phyloP scores from a whole-genome alignment of 2,797 vertebrate species.

The Bufotes viridis region DNA sequence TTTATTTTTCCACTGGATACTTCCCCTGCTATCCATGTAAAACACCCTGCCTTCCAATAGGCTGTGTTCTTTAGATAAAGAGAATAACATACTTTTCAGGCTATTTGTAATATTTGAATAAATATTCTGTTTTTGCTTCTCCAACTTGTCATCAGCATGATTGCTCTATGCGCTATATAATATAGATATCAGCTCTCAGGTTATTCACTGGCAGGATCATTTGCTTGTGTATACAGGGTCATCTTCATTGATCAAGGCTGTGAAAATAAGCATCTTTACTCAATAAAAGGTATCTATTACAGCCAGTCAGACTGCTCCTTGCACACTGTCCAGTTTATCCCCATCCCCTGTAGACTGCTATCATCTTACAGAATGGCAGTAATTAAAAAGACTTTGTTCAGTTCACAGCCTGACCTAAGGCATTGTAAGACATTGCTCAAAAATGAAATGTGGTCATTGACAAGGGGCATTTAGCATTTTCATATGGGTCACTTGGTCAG shows the following conservation, averaged over 20 bases:
- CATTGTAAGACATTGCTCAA: slow-evolving; percentile 57
- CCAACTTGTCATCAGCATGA: not conserved
- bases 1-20: not conserved
- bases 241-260: slow-evolving; percentile 29
- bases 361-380: slow-evolving; percentile 61
- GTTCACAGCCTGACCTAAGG: slow-evolving; percentile 68
- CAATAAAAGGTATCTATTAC: slow-evolving; percentile 38
- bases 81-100: no score
- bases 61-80: not conserved
- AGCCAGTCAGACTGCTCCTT: not conserved
- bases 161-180: not conserved
- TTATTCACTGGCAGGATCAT: not conserved
- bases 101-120: no score
- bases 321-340: slow-evolving; percentile 33
- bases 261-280: slow-evolving; percentile 36
- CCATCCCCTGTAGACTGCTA: slow-evolving; percentile 43
- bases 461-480: slow-evolving; percentile 57
- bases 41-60: not conserved
- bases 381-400: slow-evolving; percentile 80
- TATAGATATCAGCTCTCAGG: slow-evolving; percentile 21
- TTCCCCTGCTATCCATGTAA: no score
- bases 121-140: not conserved
- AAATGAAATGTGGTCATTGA: slow-evolving; percentile 66
- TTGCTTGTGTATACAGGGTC: slow-evolving; percentile 39
- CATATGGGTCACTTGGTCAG: slow-evolving; percentile 51